phyloP scores from a whole-genome alignment of 2,797 vertebrate genomes.

The Tenualosa thibaudeaui region DNA sequence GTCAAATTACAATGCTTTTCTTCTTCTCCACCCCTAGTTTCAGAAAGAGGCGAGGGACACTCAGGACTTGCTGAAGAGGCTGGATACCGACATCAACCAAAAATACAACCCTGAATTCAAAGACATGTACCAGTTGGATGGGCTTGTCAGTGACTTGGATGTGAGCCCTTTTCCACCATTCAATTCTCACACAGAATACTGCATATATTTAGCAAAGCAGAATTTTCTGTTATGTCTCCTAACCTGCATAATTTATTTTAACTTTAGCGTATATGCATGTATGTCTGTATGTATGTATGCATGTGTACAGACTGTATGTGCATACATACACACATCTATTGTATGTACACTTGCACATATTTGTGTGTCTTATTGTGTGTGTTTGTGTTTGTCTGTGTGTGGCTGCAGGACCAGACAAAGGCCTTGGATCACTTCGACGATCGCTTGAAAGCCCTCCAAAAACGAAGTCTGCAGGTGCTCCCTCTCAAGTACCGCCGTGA shows the following conservation, averaged over 20 bases:
- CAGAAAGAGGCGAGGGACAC: conserved; percentile 88
- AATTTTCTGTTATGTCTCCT: background rate
- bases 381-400: background rate
- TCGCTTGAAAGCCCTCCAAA: conserved; percentile 82
- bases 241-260: background rate
- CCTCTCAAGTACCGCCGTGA: conserved; percentile 86
- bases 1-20: background rate
- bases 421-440: conserved; percentile 87
- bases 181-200: background rate
- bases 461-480: conserved; percentile 83
- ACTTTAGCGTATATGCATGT: background rate
- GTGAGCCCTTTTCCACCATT: conserved; percentile 64
- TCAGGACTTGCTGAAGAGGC: conserved; percentile 86
- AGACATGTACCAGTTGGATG: conserved; percentile 90
- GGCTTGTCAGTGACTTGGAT: conserved; percentile 84
- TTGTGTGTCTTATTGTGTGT: too few relatives aligned
- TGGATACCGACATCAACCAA: conserved; percentile 87
- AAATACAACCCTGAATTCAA: conserved; percentile 96
- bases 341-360: too few relatives aligned
- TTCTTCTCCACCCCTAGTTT: conserved; percentile 70
- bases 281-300: background rate
- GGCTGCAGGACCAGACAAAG: conserved; percentile 86
- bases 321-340: too few relatives aligned
- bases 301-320: background rate
- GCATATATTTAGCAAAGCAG: background rate